Evolutionary conservation across 2,888 invertebrate species (phyloP).

Genomic region (Sinhomidia bicolor): DNA sequence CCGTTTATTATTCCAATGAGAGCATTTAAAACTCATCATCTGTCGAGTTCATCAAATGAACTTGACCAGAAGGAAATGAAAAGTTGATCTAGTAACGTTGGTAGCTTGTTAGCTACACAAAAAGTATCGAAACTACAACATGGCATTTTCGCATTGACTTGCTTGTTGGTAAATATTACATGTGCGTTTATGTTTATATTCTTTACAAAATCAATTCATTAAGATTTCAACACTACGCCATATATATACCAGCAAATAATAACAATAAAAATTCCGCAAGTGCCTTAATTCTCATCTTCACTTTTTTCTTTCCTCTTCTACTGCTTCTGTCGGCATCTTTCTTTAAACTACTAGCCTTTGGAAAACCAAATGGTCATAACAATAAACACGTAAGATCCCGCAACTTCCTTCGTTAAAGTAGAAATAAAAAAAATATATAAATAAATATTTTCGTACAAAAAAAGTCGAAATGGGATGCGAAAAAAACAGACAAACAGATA

Average conservation of each 20-base stretch:
- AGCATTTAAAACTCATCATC: constrained; percentile 51
- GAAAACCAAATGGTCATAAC: constrained; percentile 10
- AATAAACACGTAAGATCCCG: constrained; percentile 62
- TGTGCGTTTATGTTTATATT: background rate
- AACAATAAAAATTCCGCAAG: background rate
- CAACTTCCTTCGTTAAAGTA: constrained; percentile 43
- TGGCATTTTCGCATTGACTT: background rate
- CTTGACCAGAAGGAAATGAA: constrained; percentile 23
- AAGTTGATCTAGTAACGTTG: constrained; percentile 11
- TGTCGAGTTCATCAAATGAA: constrained; percentile 1
- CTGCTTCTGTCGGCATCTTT: constrained; percentile 16
- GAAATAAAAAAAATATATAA: background rate
- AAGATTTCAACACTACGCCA: background rate
- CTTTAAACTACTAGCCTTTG: constrained; percentile 12
- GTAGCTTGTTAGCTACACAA: no score
- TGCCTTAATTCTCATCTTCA: background rate
- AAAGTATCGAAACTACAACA: background rate
- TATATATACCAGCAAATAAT: background rate
- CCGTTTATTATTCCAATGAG: constrained; percentile 46
- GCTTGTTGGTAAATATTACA: background rate
- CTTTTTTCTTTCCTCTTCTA: background rate
- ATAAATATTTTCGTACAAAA: background rate
- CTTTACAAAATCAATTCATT: constrained; percentile 42
- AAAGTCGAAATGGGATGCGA: background rate
- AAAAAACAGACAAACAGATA: background rate